Conservation (phyloP, 2,113 vertebrate species). For the Donacobius atricapilla region DNA sequence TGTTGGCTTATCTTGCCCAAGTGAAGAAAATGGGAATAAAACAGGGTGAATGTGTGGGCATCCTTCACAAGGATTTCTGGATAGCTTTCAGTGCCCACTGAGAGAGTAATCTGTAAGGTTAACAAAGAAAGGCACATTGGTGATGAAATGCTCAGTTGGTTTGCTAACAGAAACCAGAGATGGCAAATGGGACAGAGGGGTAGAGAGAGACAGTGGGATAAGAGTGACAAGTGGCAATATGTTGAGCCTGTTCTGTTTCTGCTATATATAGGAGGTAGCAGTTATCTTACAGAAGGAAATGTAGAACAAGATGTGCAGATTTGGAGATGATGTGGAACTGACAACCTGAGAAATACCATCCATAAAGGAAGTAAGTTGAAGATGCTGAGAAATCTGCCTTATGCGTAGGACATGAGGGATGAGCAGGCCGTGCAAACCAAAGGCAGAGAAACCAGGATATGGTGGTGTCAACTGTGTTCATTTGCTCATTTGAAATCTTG, state of each 20-base stretch:
- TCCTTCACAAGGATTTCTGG: neutral
- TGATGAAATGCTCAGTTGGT: neutral
- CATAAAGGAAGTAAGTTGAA: neutral
- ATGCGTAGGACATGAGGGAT: conserved; percentile 1
- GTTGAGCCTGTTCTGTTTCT: conserved; percentile 30
- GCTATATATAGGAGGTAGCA: conserved; percentile 48
- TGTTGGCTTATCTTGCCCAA: neutral
- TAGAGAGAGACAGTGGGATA: conserved; percentile 25
- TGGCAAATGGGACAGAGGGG: conserved; percentile 23
- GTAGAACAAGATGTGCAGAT: conserved; percentile 54
- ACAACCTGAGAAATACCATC: conserved; percentile 55
- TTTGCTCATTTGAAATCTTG: conserved; percentile 1
- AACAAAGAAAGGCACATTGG: neutral
- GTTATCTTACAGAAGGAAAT: conserved; percentile 53
- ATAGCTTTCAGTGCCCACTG: neutral
- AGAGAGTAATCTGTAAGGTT: neutral
- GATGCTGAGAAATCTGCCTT: conserved; percentile 32
- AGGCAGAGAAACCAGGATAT: neutral
- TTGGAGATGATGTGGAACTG: conserved; percentile 55
- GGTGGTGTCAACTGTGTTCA: neutral
- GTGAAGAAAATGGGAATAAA: neutral
- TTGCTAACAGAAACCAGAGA: conserved; percentile 15
- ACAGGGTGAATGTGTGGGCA: neutral
- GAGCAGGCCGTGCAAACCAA: neutral
- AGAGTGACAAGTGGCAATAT: conserved; percentile 50